Conservation (phyloP, 2,113 vertebrate species). For the Lepus americanus region DNA sequence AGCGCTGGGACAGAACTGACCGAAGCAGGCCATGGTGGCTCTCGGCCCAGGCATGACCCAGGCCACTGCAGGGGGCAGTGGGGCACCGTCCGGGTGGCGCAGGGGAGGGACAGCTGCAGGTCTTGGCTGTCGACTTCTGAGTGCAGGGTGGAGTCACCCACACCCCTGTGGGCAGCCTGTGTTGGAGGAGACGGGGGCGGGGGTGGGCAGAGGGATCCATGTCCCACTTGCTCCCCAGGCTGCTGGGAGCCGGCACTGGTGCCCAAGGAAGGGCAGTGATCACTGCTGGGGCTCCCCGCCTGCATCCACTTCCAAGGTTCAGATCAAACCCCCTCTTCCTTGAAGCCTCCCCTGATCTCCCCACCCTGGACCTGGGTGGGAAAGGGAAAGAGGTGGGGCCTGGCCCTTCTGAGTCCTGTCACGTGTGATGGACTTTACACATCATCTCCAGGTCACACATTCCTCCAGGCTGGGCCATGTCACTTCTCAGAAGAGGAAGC, state of each 20-base stretch:
- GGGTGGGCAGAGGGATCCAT: accelerated
- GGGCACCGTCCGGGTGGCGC: background rate
- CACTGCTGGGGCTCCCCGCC: accelerated
- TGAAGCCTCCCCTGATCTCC: background rate
- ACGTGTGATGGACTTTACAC: background rate
- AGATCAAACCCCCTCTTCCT: background rate
- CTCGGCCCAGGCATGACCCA: accelerated
- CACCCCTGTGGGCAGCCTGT: accelerated
- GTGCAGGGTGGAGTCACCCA: background rate
- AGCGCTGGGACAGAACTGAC: background rate
- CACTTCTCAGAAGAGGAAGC: background rate
- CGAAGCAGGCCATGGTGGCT: no score
- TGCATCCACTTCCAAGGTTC: background rate
- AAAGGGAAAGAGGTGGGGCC: background rate
- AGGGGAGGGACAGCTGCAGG: accelerated
- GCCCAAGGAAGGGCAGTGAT: background rate
- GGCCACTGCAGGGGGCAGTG: accelerated
- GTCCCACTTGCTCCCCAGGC: background rate
- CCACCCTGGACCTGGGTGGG: background rate
- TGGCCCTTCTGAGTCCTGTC: background rate
- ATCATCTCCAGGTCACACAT: no score
- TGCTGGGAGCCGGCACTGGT: accelerated
- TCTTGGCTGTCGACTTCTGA: accelerated
- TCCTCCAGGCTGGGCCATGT: no score
- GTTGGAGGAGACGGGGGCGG: background rate